Evolutionary conservation across 2,113 vertebrate species (phyloP).

Genomic region (Brachypteracias leptosomus): DNA sequence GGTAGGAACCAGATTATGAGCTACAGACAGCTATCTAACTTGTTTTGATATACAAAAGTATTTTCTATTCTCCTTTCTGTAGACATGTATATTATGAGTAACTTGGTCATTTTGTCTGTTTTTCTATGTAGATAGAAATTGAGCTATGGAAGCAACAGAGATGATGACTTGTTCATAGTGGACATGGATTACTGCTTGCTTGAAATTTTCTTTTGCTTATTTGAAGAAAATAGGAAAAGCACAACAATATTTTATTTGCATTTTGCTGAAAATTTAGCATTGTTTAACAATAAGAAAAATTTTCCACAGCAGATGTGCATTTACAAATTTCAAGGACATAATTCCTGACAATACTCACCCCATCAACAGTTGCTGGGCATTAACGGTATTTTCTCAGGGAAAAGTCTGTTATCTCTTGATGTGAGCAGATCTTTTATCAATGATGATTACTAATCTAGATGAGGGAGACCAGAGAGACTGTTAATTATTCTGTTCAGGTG

Average conservation of each 20-base stretch:
- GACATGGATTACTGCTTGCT: background rate
- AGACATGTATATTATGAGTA: background rate
- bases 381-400: background rate
- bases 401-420: conserved; percentile 3
- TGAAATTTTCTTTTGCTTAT: background rate
- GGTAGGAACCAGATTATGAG: background rate
- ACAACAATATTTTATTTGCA: background rate
- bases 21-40: background rate
- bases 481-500: conserved; percentile 30
- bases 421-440: background rate
- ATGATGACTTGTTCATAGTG: background rate
- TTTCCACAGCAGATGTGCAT: background rate
- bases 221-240: background rate
- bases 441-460: background rate
- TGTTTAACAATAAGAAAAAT: background rate
- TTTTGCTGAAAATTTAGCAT: background rate
- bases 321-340: background rate
- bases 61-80: background rate
- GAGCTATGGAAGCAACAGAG: background rate
- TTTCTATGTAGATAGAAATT: background rate
- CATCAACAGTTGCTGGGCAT: background rate
- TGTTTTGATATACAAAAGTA: background rate
- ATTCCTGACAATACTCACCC: background rate
- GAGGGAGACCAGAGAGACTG: background rate
- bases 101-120: background rate